These are phyloP conservation scores for Drosophila fulvimacula DNA, from an alignment of 2,888 invertebrate species.

Conservation along the genomic window DNA sequence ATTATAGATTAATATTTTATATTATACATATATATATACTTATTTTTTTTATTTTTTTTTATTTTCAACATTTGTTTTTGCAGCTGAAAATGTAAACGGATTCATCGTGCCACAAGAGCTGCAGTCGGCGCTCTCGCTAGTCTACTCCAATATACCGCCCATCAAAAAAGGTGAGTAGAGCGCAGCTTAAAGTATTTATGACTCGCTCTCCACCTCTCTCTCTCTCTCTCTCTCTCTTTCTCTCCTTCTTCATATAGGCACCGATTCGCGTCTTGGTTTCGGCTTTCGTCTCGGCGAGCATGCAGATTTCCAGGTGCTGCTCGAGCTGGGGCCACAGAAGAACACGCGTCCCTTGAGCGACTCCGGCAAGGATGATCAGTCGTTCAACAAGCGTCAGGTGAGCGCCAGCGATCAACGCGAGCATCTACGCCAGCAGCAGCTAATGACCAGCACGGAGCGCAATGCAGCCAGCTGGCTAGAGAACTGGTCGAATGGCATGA, in stretches of 20 bases:
- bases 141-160: slow-evolving; percentile 93
- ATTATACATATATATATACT: too few relatives aligned
- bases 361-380: slow-evolving; percentile 69
- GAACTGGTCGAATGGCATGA: slow-evolving; percentile 87
- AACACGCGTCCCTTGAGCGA: slow-evolving; percentile 89
- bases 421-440: slow-evolving; percentile 81
- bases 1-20: not conserved
- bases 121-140: slow-evolving; percentile 91
- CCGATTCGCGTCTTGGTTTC: slow-evolving; percentile 91
- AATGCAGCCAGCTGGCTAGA: slow-evolving; percentile 85
- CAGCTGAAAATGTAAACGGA: slow-evolving; percentile 83
- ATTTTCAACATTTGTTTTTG: slow-evolving; percentile 8
- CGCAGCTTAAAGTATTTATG: not conserved
- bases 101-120: slow-evolving; percentile 92
- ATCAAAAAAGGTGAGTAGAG: slow-evolving; percentile 90
- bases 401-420: slow-evolving; percentile 69
- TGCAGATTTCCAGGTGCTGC: slow-evolving; percentile 91
- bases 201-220: not conserved
- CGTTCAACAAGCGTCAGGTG: slow-evolving; percentile 83
- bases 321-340: slow-evolving; percentile 92
- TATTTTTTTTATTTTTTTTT: not conserved
- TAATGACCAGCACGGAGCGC: slow-evolving; percentile 81
- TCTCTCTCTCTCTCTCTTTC: not conserved
- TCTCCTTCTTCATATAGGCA: slow-evolving; percentile 86
- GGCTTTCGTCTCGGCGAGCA: slow-evolving; percentile 93